Percentiles rank a stretch among this genome's conserved stretches.
Conservation (phyloP, 2,113 vertebrate species). For the Chloebia gouldiae region DNA sequence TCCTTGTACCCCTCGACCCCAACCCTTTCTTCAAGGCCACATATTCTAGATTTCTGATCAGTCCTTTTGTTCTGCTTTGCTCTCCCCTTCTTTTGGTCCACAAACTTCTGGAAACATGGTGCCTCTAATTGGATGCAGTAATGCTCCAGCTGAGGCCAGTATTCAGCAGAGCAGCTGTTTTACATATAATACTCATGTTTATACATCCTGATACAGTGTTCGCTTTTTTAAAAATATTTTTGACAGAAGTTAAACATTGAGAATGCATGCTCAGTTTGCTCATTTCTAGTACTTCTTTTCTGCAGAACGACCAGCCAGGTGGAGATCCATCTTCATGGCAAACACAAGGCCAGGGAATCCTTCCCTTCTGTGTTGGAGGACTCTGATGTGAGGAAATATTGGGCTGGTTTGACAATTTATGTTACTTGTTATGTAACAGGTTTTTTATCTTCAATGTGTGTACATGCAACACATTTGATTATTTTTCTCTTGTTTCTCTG, state of each 20-base stretch:
- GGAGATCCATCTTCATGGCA: background rate
- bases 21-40: background rate
- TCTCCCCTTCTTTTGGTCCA: background rate
- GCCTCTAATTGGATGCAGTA: slow-evolving; percentile 46
- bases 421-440: background rate
- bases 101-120: slow-evolving; percentile 19
- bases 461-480: accelerated
- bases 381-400: background rate
- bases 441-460: background rate
- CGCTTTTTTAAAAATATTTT: slow-evolving; percentile 40
- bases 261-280: background rate
- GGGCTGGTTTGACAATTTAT: background rate
- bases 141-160: slow-evolving; percentile 8
- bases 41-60: background rate
- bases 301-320: background rate
- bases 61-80: background rate
- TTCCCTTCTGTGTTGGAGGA: background rate
- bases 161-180: slow-evolving; percentile 46
- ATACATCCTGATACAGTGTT: slow-evolving; percentile 38
- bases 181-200: slow-evolving; percentile 50
- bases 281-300: background rate
- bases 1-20: background rate
- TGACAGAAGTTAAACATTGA: slow-evolving; percentile 12
- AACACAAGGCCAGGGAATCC: background rate
- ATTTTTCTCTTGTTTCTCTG: background rate